A percentile compares a stretch with the other conserved stretches of the same genome.
Conservation (phyloP, 1,140 invertebrate species). For the Stenopsyche tienmushanensis region DNA sequence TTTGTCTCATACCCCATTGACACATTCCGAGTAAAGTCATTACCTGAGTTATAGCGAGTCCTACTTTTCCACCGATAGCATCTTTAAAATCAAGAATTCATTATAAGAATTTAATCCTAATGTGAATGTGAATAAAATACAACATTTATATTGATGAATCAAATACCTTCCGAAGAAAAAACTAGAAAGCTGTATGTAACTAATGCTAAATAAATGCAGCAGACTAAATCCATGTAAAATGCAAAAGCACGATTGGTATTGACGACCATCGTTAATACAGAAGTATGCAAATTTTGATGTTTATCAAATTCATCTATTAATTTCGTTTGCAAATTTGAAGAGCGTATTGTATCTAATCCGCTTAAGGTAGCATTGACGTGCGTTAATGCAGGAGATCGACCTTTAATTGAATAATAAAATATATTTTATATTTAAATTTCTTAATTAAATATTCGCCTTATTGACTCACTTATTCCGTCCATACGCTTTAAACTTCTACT, state of each 20-base stretch:
- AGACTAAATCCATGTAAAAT: conserved; percentile 65
- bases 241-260: conserved; percentile 64
- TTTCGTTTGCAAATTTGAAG: conserved; percentile 61
- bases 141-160: conserved; percentile 39
- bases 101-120: background rate
- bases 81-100: conserved; percentile 45
- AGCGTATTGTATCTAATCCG: conserved; percentile 78
- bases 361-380: conserved; percentile 77
- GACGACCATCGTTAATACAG: conserved; percentile 67
- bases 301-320: conserved; percentile 65
- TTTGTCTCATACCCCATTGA: conserved; percentile 86
- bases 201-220: conserved; percentile 62
- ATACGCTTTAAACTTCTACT: conserved; percentile 81
- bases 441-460: background rate
- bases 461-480: conserved; percentile 21
- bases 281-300: conserved; percentile 70
- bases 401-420: conserved; percentile 47
- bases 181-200: conserved; percentile 61
- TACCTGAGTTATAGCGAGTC: conserved; percentile 76
- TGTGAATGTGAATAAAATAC: background rate
- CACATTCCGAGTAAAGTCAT: conserved; percentile 75
- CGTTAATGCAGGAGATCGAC: conserved; percentile 79
- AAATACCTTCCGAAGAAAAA: conserved; percentile 49
- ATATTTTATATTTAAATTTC: background rate
- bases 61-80: conserved; percentile 67